Percentiles rank a stretch among this genome's conserved stretches.
phyloP scores from a whole-genome alignment of 1,140 invertebrate species.

The Acromyrmex charruanus region DNA sequence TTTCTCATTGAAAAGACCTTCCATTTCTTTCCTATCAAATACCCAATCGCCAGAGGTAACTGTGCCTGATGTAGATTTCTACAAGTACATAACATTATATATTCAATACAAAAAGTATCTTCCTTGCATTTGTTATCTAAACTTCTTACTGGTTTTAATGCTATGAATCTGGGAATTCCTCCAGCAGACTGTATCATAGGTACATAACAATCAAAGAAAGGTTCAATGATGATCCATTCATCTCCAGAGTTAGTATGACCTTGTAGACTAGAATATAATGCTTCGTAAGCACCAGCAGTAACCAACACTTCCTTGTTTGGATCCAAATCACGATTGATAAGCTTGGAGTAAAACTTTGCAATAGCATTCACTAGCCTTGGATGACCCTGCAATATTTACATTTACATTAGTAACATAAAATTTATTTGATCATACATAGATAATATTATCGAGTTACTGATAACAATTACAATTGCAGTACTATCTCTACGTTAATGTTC shows the following conservation, averaged over 20 bases:
- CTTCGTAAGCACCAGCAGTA: conserved; percentile 97
- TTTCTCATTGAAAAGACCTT: conserved; percentile 93
- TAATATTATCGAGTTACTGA: conserved; percentile 24
- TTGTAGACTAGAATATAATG: conserved; percentile 93
- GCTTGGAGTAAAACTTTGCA: conserved; percentile 93
- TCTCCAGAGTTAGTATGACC: conserved; percentile 94
- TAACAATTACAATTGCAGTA: not conserved
- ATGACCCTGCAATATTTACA: conserved; percentile 93
- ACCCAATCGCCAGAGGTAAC: conserved; percentile 95
- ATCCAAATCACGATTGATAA: conserved; percentile 92
- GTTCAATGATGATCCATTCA: conserved; percentile 99
- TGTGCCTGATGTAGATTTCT: conserved; percentile 84
- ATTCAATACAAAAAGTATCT: not conserved
- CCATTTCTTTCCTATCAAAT: conserved; percentile 94
- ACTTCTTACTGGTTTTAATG: conserved; percentile 92
- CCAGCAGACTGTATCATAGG: conserved; percentile 97
- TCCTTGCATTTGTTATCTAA: not conserved
- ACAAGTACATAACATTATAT: conserved; percentile 48
- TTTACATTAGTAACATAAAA: conserved; percentile 7
- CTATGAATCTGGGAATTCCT: conserved; percentile 95
- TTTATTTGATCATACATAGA: conserved; percentile 20
- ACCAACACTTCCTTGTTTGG: conserved; percentile 95
- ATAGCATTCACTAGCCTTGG: conserved; percentile 95
- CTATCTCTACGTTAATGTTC: not conserved
- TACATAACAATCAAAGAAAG: conserved; percentile 99